A percentile compares a stretch with the other conserved stretches of the same genome.
Evolutionary conservation across 2,888 invertebrate species (phyloP).

Genomic region (Polia nebulosa): DNA sequence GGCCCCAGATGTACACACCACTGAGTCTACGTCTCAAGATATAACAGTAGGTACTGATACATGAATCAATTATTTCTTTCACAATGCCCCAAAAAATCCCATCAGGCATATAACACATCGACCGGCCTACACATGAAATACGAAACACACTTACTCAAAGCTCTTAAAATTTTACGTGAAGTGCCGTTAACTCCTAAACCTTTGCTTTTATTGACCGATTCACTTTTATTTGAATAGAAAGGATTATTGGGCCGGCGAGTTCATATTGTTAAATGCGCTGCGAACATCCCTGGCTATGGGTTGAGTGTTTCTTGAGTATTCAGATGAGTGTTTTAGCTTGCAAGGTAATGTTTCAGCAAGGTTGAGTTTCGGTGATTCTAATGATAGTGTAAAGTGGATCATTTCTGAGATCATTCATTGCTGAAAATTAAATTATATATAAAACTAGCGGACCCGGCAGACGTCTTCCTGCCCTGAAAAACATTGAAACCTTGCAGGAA

Average conservation of each 20-base stretch:
- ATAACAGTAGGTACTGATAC: no score
- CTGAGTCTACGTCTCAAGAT: no score
- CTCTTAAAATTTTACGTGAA: slow-evolving; percentile 58
- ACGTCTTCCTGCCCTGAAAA: no score
- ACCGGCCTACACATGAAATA: slow-evolving; percentile 25
- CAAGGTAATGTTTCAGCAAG: not conserved
- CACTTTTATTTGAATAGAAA: slow-evolving; percentile 64
- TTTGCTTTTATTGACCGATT: slow-evolving; percentile 61
- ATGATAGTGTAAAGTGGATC: no score
- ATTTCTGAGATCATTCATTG: no score
- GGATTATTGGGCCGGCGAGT: slow-evolving; percentile 46
- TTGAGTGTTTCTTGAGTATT: slow-evolving; percentile 37
- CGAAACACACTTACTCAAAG: slow-evolving; percentile 17
- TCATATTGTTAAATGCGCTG: slow-evolving; percentile 49
- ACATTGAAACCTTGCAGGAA: no score
- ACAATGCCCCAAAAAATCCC: slow-evolving; percentile 2
- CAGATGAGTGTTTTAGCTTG: slow-evolving; percentile 31
- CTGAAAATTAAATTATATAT: no score
- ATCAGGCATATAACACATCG: not conserved
- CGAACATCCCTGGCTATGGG: slow-evolving; percentile 3
- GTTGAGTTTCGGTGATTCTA: no score
- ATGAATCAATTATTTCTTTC: slow-evolving; percentile 24
- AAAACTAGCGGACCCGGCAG: no score
- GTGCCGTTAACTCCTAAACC: slow-evolving; percentile 47
- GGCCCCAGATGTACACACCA: no score